Base-by-base conservation (phyloP, 2,888 invertebrate species). In the Cancer borealis region DNA sequence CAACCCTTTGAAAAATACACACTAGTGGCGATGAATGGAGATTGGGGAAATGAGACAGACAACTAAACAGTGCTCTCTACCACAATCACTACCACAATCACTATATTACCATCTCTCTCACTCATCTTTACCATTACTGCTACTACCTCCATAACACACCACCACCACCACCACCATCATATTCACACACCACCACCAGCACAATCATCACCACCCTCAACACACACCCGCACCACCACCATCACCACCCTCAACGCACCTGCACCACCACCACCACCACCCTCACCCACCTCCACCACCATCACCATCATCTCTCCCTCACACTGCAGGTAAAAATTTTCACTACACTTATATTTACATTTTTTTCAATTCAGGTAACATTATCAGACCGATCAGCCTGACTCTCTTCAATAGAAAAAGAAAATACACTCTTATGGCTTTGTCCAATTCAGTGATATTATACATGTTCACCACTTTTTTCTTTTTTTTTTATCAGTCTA, bases 321-420 rank as follows among this genome's bases (percentile, higher is more conserved):
- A 66, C n/a, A n/a, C 26, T 12, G 30, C 88, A 88, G 26, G 49
- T 10, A 90, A 90, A 66, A 66, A 66, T n/a, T 66, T 66, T 66
- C 66, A 12, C 66, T 21, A 66, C 66, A 54, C 14, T 2, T 54
- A 39, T 66, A n/a, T 66, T n/a, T 6, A 17, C n/a, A 49, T n/a
- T n/a, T 66, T 4, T 66, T 66, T n/a, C 66, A 66, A 21, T 66
- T 6, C 21, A n/a, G 66, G n/a, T 6, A 66, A 66, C n/a, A 4
- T n/a, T 66, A n/a, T 66, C 66, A 66, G 21, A 66, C n/a, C 14
- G 66, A 66, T 66, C n/a, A 2, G 14, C 14, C 54, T 54, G 54
- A 54, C 54, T 3, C 66, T 66, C n/a, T 3, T 21, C 3, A 66
- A 66, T 17, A n/a, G 6, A 66, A n/a, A 66, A 66, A 17, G 12